A percentile compares a stretch with the other conserved stretches of the same genome.
These are phyloP conservation scores for Drosophila santomea DNA, from an alignment of 1,140 invertebrate genomes.

Conservation along the genomic window DNA sequence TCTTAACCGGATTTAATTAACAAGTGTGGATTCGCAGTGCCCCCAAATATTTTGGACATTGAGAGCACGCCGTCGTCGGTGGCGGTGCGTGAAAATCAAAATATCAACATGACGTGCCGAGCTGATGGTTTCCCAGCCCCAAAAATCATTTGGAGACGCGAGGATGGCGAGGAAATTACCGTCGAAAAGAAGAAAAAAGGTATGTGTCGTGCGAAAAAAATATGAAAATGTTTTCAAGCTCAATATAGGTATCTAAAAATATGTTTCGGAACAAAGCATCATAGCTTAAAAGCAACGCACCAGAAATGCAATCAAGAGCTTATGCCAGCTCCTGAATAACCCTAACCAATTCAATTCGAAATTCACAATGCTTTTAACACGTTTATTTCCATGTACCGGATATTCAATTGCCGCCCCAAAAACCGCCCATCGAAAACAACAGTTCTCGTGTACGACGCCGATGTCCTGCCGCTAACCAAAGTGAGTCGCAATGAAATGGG, in stretches of 20 bases:
- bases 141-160: slow-evolving; percentile 95
- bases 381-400: slow-evolving; percentile 61
- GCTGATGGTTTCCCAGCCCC: slow-evolving; percentile 95
- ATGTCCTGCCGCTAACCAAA: slow-evolving; percentile 92
- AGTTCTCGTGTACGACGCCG: slow-evolving; percentile 92
- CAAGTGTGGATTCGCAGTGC: slow-evolving; percentile 86
- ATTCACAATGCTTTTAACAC: slow-evolving; percentile 30
- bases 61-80: slow-evolving; percentile 94
- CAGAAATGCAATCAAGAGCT: too few species aligned
- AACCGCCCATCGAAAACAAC: slow-evolving; percentile 69
- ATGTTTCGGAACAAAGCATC: too few species aligned
- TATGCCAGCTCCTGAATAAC: too few species aligned
- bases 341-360: slow-evolving; percentile 18
- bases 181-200: slow-evolving; percentile 93
- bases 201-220: slow-evolving; percentile 64
- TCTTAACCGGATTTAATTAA: not conserved
- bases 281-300: too few species aligned
- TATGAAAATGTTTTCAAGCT: too few species aligned
- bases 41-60: slow-evolving; percentile 94
- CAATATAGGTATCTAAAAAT: too few species aligned
- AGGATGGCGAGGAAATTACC: slow-evolving; percentile 93
- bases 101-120: slow-evolving; percentile 94
- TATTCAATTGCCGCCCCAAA: slow-evolving; percentile 29
- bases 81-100: slow-evolving; percentile 94
- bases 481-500: slow-evolving; percentile 94